These are phyloP conservation scores for Eublepharis macularius DNA, from an alignment of 2,113 vertebrate species.

Conservation along the genomic window DNA sequence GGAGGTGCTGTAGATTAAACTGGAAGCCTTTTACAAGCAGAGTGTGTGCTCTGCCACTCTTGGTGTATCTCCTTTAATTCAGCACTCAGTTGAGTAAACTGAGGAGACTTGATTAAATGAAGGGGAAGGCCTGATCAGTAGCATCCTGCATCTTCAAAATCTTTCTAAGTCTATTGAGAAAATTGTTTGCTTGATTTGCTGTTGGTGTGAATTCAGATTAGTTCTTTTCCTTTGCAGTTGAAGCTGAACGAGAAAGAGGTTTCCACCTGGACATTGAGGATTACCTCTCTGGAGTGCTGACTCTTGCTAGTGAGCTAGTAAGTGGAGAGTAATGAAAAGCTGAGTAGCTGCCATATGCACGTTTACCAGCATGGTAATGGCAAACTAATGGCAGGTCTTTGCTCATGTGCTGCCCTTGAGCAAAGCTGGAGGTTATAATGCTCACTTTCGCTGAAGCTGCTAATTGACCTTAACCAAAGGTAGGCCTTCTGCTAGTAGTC, in stretches of 20 bases:
- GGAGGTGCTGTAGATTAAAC: too few species aligned
- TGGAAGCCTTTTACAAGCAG: not conserved
- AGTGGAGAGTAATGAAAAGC: constrained; percentile 40
- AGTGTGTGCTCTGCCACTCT: not conserved
- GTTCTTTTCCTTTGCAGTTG: constrained; percentile 76
- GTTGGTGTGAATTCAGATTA: not conserved
- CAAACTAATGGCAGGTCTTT: not conserved
- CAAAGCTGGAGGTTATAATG: not conserved
- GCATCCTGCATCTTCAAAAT: not conserved
- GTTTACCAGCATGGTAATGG: not conserved
- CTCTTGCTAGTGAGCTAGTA: constrained; percentile 96
- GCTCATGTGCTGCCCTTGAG: not conserved
- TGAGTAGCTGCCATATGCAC: too few species aligned
- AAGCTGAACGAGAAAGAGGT: constrained; percentile 91
- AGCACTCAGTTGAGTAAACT: not conserved
- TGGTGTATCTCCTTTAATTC: not conserved
- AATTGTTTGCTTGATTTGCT: not conserved
- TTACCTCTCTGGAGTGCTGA: constrained; percentile 93
- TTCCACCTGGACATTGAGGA: constrained; percentile 98
- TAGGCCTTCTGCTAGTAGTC: not conserved
- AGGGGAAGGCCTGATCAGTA: not conserved
- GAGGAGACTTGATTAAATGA: not conserved
- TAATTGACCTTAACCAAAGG: not conserved
- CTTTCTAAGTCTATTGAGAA: not conserved
- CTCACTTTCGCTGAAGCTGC: not conserved